Conservation (phyloP, 2,113 vertebrate species). For the Perccottus glenii region DNA sequence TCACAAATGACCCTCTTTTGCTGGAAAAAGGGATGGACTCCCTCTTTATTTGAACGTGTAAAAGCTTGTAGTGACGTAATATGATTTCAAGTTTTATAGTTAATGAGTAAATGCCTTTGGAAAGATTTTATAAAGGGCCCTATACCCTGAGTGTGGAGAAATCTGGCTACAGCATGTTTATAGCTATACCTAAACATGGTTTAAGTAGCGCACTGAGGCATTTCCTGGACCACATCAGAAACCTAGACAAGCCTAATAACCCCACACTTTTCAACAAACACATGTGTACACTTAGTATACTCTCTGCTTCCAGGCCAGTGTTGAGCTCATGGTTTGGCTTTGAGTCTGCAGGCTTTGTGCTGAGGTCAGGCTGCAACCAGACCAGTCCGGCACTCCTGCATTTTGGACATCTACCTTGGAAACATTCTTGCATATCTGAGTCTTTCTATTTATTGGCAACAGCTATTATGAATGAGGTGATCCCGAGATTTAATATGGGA, state of each 20-base stretch:
- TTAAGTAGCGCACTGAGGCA: conserved; percentile 54
- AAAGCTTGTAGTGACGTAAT: conserved; percentile 37
- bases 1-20: conserved; percentile 12
- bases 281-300: conserved; percentile 67
- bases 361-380: conserved; percentile 39
- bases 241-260: conserved; percentile 64
- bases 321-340: conserved; percentile 79
- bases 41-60: conserved; percentile 14
- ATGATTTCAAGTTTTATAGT: conserved; percentile 22
- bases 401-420: conserved; percentile 55
- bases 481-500: conserved; percentile 17
- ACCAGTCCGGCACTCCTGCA: conserved; percentile 30
- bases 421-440: conserved; percentile 36
- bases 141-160: conserved; percentile 40
- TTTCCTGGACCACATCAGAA: conserved; percentile 74
- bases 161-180: conserved; percentile 67
- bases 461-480: conserved; percentile 26
- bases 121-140: conserved; percentile 40
- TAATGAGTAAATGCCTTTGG: conserved; percentile 35
- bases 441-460: not conserved
- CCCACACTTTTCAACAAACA: conserved; percentile 68
- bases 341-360: conserved; percentile 62
- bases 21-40: conserved; percentile 2
- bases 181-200: conserved; percentile 59
- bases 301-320: conserved; percentile 55